Evolutionary conservation across 2,797 vertebrate species (phyloP), one percentile per base, ranked within the genome.

Genomic region (Fistularia tabacaria): DNA sequence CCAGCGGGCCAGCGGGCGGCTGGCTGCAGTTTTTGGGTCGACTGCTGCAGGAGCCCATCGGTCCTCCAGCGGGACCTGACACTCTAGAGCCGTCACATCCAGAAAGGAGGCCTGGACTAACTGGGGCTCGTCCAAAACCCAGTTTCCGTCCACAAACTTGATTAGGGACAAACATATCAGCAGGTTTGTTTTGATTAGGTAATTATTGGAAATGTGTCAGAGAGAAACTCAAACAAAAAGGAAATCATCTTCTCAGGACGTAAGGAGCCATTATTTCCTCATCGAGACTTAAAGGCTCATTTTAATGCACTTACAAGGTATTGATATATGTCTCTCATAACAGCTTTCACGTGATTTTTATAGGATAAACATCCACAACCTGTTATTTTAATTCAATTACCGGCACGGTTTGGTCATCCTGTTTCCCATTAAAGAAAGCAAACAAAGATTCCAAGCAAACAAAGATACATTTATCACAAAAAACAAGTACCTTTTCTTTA

Each of bases 401-500:
- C n/a, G n/a, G n/a, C n/a, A n/a, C n/a, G n/a, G n/a, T n/a, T n/a
- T n/a, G n/a, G n/a, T n/a, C n/a, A n/a, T n/a, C n/a, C n/a, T n/a
- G n/a, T n/a, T n/a, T n/a, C n/a, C n/a, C n/a, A n/a, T n/a, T n/a
- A n/a, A n/a, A n/a, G n/a, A n/a, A n/a, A n/a, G n/a, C n/a, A n/a
- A n/a, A n/a, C n/a, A 3, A 25, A 25, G 25, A 25, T 25, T 25
- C 25, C 25, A 1, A 14, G 38, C 7, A 42, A 14, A 11, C 11
- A 9, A 43, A 43, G 39, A 43, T 3, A 6, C 6, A 12, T n/a
- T 12, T 12, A 40, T 1, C 0, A 6, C 49, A 13, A 41, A 54
- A 36, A 43, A 7, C 36, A 52, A 80, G 69, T 89, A 98, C 94
- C 91, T 96, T 92, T 77, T 95, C 87, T 79, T 89, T 90, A 61